Base-by-base conservation (phyloP, 2,888 invertebrate genomes). In the Polydrusus pterygomalis region DNA sequence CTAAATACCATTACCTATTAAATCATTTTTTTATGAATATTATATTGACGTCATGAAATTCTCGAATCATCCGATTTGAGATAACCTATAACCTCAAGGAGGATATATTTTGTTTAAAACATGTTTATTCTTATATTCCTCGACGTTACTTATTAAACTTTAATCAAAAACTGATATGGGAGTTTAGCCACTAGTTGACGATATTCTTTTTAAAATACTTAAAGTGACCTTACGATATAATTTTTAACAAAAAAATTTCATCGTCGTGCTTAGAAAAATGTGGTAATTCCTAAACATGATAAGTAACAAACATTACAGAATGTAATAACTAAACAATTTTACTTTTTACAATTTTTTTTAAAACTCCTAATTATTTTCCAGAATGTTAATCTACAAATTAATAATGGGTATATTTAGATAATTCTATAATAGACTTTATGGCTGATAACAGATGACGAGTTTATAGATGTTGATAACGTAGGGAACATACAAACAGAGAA, bases 401-500 rank as follows among this genome's bases (percentile, higher is more conserved):
- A 5, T 54, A 60, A 60, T 60, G 58, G 18, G 17, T 38, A 60
- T 60, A 60, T 60, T 60, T 60, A 60, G 58, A 60, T 38, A 34
- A 60, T 60, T 60, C 38, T 60, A 60, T 60, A 60, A 56, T 56
- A 56, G 30, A 34, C 34, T 34, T 56, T 56, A 56, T 9, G 15
- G 2, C 5, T 54, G 38, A 60, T 10, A 38, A 17, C 38, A 10
- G 38, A 38, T 60, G 58, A 58, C 34, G 34, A 38, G 17, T 58
- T 58, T 51, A 20, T 10, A 51, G 13, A 51, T 51, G 11, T 13
- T 20, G 25, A 20, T 51, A 51, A 51, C 18, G 25, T 11, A 13
- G 3, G 18, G 18, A 51, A 51, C 9, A 51, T 43, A 43, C 34
- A 34, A 34, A 34, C 7, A 34, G 8, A 34, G 6, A 34, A 6